These are phyloP conservation scores for Sardina pilchardus DNA, from an alignment of 2,113 vertebrate genomes.

Conservation along the genomic window DNA sequence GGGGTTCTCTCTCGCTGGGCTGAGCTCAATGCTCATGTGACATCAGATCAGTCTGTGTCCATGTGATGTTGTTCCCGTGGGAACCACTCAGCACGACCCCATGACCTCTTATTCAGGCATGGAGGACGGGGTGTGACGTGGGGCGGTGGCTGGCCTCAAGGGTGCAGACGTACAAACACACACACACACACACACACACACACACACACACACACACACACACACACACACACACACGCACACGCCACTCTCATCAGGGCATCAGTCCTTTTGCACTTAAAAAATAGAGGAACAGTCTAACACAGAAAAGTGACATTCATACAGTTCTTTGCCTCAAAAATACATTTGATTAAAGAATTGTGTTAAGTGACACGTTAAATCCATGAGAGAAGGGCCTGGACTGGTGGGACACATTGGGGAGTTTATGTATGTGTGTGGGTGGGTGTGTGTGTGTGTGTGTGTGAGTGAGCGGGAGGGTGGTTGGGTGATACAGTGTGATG, in stretches of 20 bases:
- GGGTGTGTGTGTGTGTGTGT: neutral
- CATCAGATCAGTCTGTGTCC: neutral
- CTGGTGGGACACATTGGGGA: constrained; percentile 45
- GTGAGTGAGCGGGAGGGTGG: too few species aligned
- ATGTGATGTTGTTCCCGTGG: neutral
- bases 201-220: neutral
- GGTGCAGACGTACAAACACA: neutral
- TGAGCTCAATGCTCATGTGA: neutral
- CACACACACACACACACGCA: constrained; percentile 36
- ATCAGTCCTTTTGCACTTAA: constrained; percentile 42
- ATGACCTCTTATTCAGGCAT: neutral
- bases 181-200: neutral
- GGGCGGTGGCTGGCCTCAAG: neutral
- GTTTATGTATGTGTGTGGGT: too few species aligned
- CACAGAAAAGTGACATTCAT: constrained; percentile 83
- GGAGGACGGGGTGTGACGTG: neutral
- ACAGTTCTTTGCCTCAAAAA: constrained; percentile 74
- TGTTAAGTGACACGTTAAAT: constrained; percentile 54
- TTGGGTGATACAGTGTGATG: too few species aligned
- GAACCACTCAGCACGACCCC: neutral
- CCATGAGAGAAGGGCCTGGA: constrained; percentile 56
- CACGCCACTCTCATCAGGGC: constrained; percentile 55
- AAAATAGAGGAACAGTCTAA: constrained; percentile 83
- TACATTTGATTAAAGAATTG: constrained; percentile 60
- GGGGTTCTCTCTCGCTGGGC: constrained; percentile 5